Base-by-base conservation (phyloP, 2,113 vertebrate genomes). In the Vombatus ursinus region DNA sequence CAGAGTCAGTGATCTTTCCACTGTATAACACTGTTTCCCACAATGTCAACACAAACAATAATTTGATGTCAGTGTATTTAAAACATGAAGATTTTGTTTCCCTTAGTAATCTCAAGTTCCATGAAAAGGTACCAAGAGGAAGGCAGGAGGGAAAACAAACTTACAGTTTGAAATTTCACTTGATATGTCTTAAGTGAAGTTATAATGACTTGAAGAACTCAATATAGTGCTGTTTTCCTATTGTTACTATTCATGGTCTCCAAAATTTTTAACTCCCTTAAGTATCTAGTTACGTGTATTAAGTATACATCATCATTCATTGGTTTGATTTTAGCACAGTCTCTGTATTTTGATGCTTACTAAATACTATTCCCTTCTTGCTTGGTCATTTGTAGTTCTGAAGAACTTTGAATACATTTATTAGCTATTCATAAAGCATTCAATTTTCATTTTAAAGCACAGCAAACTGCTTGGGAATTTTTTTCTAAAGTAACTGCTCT, bases 161-260 rank as follows among this genome's bases (percentile, higher is more conserved):
- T 84, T 44, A n/a, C 68, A 49, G 31, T 57, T 95, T 50, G 31
- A 92, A 93, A 90, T 77, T 92, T 52, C 25, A 50, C 3, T 92
- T 94, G 50, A 93, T 93, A 52, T 92, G 0, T 84, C 68, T 54
- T 89, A 96, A 90, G 53, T 90, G 11, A 96, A 95, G 92, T 92
- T 26, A 54, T 50, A 31, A 95, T 44, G 50, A 52, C 3, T 22
- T 90, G 11, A 95, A 61, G 24, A 92, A 89, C 93, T 94, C 10
- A 84, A 44, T 84, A 44, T 84, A 84, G 7, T 84, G 14, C 19
- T 84, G 7, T 84, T 84, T 84, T 2, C 19, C 19, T 84, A 8
- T 84, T 22, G 68, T 44, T 44, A 84, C 1, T 23, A 44, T 84
- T 68, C 14, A 8, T 8, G 19, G 1, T 16, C 5, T 23, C 23